A percentile compares a stretch with the other conserved stretches of the same genome.
These are phyloP conservation scores for Dicyrtoma fusca DNA, from an alignment of 2,888 invertebrate genomes.

Conservation along the genomic window DNA sequence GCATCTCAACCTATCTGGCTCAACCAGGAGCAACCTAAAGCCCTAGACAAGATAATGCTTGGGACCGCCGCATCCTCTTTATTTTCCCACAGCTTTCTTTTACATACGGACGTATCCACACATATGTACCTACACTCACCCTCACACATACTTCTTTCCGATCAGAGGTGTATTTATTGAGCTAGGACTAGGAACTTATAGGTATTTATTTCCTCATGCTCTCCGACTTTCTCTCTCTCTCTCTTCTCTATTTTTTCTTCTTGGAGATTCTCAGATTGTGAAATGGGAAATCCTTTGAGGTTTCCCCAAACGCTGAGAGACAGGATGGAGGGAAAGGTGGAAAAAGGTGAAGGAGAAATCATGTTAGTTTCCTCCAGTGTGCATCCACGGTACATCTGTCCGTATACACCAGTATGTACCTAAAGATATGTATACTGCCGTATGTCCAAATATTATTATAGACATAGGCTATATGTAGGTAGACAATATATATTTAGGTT, in stretches of 20 bases:
- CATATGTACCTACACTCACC: too few species aligned
- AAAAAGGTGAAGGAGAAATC: slow-evolving; percentile 12
- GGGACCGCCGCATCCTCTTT: too few species aligned
- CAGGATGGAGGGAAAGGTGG: slow-evolving; percentile 38
- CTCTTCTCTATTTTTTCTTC: background rate
- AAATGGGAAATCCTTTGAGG: slow-evolving; percentile 40
- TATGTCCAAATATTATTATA: too few species aligned
- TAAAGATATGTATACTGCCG: too few species aligned
- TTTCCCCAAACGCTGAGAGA: slow-evolving; percentile 34
- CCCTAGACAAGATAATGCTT: too few species aligned
- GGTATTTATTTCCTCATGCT: slow-evolving; percentile 1
- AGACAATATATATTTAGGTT: background rate
- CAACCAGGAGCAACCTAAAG: too few species aligned
- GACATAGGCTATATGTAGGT: too few species aligned
- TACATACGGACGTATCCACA: too few species aligned
- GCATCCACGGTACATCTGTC: background rate
- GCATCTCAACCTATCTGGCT: background rate
- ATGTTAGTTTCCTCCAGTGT: background rate
- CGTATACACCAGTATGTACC: background rate
- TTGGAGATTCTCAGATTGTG: background rate
- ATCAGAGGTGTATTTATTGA: too few species aligned
- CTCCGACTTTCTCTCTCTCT: background rate
- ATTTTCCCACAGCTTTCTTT: too few species aligned
- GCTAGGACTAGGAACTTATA: too few species aligned
- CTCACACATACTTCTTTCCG: too few species aligned